Percentiles rank a stretch among this genome's conserved stretches.
These are phyloP conservation scores for honey bee (Apis mellifera) DNA, from an alignment of 1,140 invertebrate genomes.

Conservation along the genomic window DNA sequence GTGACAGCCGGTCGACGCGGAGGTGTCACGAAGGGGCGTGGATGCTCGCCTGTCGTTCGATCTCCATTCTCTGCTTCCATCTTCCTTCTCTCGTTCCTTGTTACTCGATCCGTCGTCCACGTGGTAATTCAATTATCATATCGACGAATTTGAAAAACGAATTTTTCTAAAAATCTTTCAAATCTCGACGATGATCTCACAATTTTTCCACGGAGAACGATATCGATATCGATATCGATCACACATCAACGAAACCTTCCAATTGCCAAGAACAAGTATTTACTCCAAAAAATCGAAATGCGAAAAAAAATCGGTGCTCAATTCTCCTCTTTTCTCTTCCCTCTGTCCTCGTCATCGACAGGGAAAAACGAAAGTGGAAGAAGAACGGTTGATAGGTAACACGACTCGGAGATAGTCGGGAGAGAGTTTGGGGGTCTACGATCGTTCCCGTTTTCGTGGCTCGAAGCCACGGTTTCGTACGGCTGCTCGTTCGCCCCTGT, in stretches of 20 bases:
- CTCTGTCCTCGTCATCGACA: not conserved
- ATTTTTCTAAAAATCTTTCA: no score
- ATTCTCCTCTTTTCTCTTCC: no score
- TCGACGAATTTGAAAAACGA: not conserved
- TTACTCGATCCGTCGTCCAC: not conserved
- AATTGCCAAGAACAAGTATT: no score
- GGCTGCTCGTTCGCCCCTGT: constrained; percentile 73
- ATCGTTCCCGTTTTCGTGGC: constrained; percentile 69
- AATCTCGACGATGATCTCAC: no score
- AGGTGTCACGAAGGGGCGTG: constrained; percentile 75
- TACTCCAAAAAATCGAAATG: no score
- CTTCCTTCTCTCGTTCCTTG: not conserved
- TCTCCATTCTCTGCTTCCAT: constrained; percentile 22
- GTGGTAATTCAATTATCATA: constrained; percentile 36
- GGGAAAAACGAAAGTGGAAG: constrained; percentile 9
- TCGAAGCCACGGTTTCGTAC: constrained; percentile 54
- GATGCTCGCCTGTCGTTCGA: constrained; percentile 57
- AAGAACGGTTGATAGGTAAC: constrained; percentile 44
- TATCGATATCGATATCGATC: no score
- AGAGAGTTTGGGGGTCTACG: constrained; percentile 54
- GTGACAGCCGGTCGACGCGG: constrained; percentile 58
- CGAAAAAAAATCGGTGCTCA: no score
- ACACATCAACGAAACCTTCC: no score
- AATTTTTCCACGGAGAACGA: no score
- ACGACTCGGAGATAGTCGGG: constrained; percentile 68